phyloP scores from a whole-genome alignment of 2,797 vertebrate species.

The Neoniphon sammara region DNA sequence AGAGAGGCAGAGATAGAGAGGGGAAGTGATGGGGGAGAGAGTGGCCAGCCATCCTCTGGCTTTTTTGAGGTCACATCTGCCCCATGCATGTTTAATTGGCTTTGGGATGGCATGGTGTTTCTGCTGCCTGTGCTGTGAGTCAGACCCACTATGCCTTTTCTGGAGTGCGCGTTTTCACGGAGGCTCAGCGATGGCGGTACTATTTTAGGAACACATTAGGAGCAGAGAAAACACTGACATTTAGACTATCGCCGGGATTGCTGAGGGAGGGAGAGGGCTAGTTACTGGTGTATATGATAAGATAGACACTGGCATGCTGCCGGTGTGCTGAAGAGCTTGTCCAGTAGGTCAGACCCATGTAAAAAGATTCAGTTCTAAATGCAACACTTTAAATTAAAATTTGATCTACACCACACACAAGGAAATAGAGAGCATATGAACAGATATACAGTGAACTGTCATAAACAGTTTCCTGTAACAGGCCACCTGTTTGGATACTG shows the following conservation, averaged over 20 bases:
- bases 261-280: slow-evolving; percentile 50
- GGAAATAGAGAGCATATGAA: slow-evolving; percentile 24
- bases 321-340: slow-evolving; percentile 29
- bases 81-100: slow-evolving; percentile 80
- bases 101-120: slow-evolving; percentile 71
- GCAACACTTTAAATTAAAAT: slow-evolving; percentile 56
- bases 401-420: slow-evolving; percentile 14
- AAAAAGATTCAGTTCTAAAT: slow-evolving; percentile 39
- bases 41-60: slow-evolving; percentile 46
- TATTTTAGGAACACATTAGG: slow-evolving; percentile 79
- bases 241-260: slow-evolving; percentile 68
- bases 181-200: slow-evolving; percentile 69
- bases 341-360: slow-evolving; percentile 54
- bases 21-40: slow-evolving; percentile 42
- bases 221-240: slow-evolving; percentile 78
- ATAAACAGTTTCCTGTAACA: no score
- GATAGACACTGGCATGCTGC: slow-evolving; percentile 49
- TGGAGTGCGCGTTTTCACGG: slow-evolving; percentile 64
- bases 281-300: slow-evolving; percentile 59
- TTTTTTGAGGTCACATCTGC: slow-evolving; percentile 68
- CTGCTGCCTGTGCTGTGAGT: slow-evolving; percentile 76
- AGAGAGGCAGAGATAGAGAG: slow-evolving; percentile 39
- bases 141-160: slow-evolving; percentile 67
- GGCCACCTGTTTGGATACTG: no score
- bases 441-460: no score